phyloP scores from a whole-genome alignment of 2,888 invertebrate species.

The Stenurella melanura region DNA sequence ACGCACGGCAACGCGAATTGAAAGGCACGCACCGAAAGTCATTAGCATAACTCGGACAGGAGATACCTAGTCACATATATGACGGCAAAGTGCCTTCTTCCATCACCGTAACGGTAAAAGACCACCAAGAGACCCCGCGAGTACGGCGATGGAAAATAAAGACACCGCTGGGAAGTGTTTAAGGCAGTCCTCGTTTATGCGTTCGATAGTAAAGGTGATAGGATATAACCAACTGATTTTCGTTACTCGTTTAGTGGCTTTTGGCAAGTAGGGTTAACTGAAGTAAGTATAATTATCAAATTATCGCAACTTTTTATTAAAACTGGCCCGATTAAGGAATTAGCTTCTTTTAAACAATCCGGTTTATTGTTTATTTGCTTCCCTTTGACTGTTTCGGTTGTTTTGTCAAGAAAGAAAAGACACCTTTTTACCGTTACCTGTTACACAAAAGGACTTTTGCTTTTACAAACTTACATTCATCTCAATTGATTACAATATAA shows the following conservation, averaged over 20 bases:
- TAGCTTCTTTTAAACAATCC: too few species aligned
- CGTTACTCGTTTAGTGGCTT: background rate
- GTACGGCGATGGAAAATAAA: background rate
- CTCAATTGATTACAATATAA: too few species aligned
- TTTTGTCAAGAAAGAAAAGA: too few species aligned
- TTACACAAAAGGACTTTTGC: too few species aligned
- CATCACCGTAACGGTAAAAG: conserved; percentile 27
- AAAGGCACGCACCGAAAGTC: conserved; percentile 20
- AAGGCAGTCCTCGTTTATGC: background rate
- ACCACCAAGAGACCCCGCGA: conserved; percentile 23
- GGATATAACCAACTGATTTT: background rate
- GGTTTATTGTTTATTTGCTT: too few species aligned
- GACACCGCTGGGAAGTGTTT: conserved; percentile 23
- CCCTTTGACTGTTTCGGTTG: too few species aligned
- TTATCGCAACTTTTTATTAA: background rate
- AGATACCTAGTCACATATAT: conserved; percentile 29
- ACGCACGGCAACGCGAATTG: conserved; percentile 14
- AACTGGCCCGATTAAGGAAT: too few species aligned
- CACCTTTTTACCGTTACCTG: too few species aligned
- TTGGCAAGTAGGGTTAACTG: background rate
- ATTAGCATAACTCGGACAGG: conserved; percentile 36
- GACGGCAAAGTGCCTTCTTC: conserved; percentile 25
- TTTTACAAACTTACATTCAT: too few species aligned
- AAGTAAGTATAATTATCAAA: background rate
- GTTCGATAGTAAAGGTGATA: conserved; percentile 7